A percentile compares a stretch with the other conserved stretches of the same genome.
Evolutionary conservation across 2,113 vertebrate genomes (phyloP).

Genomic region (Saguinus midas): DNA sequence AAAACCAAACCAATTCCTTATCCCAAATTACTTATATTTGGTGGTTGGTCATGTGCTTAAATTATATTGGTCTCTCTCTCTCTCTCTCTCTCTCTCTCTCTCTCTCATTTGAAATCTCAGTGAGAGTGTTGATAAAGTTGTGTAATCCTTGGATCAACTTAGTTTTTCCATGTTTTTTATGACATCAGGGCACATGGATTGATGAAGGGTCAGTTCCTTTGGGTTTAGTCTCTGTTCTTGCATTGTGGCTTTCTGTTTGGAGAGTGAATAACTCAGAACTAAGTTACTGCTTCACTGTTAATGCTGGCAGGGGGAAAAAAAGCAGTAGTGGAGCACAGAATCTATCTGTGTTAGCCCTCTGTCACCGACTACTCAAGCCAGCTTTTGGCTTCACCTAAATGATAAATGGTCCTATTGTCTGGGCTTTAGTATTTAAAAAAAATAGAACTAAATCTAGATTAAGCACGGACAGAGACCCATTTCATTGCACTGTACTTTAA

Average conservation of each 20-base stretch:
- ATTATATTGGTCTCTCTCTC: background rate
- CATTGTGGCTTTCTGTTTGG: slow-evolving; percentile 36
- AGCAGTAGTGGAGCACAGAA: slow-evolving; percentile 20
- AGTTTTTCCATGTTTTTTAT: background rate
- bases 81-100: background rate
- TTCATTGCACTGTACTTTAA: slow-evolving; percentile 76
- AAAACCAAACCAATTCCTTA: background rate
- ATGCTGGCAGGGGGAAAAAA: background rate
- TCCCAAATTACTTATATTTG: background rate
- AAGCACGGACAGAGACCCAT: slow-evolving; percentile 74
- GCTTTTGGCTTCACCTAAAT: slow-evolving; percentile 72
- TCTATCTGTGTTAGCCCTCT: slow-evolving; percentile 64
- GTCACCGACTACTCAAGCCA: slow-evolving; percentile 42
- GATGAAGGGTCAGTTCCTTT: background rate
- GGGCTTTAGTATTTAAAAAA: slow-evolving; percentile 46
- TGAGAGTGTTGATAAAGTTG: background rate
- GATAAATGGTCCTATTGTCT: slow-evolving; percentile 75
- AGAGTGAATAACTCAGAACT: slow-evolving; percentile 6
- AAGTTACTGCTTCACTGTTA: background rate
- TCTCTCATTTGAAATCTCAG: background rate
- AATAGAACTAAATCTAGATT: slow-evolving; percentile 67
- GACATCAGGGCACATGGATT: background rate
- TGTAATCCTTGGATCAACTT: background rate
- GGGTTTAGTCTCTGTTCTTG: background rate
- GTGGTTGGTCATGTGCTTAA: background rate